Conservation (phyloP, 2,797 vertebrate species). For the Sebastiscus tertius region DNA sequence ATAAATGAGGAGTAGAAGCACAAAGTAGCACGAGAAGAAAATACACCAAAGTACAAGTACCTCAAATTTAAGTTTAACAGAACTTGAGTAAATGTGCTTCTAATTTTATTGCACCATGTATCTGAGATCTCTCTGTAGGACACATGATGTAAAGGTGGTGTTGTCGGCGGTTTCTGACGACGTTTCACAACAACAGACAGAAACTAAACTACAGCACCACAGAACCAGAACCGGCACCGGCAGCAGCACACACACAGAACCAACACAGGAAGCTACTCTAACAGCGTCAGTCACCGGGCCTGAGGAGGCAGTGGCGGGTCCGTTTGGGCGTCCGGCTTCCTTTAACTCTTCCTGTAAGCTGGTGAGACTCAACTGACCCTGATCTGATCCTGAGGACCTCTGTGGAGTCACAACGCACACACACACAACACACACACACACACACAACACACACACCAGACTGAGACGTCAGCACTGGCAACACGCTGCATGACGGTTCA, state of each 20-base stretch:
- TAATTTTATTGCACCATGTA: no score
- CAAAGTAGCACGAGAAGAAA: no score
- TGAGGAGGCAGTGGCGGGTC: neutral
- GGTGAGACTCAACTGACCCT: conserved; percentile 61
- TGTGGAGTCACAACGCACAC: conserved; percentile 38
- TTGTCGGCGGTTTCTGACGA: neutral
- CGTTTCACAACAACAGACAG: neutral
- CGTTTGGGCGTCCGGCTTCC: neutral
- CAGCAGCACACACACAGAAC: neutral
- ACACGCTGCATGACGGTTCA: neutral
- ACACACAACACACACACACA: neutral
- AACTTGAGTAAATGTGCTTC: no score
- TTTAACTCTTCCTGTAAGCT: conserved; percentile 65
- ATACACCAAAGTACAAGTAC: no score
- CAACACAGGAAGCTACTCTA: conserved; percentile 18
- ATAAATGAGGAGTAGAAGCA: no score
- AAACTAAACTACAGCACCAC: conserved; percentile 22
- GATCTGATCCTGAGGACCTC: conserved; percentile 45
- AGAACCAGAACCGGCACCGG: neutral
- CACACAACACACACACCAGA: neutral
- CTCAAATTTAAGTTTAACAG: no score
- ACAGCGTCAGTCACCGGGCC: conserved; percentile 47
- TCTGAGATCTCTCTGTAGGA: no score
- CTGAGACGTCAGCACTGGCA: neutral
- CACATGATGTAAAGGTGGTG: no score